phyloP scores from a whole-genome alignment of 2,888 invertebrate genomes.

The Xestoiulus laeticollis region DNA sequence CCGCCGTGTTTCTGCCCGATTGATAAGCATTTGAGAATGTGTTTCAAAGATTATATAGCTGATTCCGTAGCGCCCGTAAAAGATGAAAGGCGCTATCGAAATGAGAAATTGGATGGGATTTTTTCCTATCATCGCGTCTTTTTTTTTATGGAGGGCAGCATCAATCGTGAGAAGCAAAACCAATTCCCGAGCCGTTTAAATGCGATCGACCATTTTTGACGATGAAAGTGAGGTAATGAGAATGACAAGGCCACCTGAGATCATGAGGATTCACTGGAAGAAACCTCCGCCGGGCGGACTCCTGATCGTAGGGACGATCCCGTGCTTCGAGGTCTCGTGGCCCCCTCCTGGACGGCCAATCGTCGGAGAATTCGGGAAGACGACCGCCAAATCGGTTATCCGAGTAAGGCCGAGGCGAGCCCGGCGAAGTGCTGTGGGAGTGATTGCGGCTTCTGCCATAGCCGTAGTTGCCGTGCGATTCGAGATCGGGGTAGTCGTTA shows the following conservation, averaged over 20 bases:
- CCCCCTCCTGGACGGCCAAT: constrained; percentile 7
- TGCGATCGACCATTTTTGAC: constrained; percentile 41
- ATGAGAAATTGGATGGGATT: constrained; percentile 10
- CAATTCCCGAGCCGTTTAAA: constrained; percentile 42
- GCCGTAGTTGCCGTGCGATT: background rate
- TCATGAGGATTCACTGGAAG: constrained; percentile 54
- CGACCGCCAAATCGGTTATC: constrained; percentile 31
- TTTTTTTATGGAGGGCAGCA: background rate
- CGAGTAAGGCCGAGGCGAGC: background rate
- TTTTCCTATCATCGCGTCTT: background rate
- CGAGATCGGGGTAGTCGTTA: background rate
- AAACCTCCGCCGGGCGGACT: constrained; percentile 47
- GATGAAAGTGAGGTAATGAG: constrained; percentile 47
- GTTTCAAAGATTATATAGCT: background rate
- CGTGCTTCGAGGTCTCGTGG: background rate
- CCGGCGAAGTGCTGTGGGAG: background rate
- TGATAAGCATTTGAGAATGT: background rate
- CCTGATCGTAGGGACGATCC: constrained; percentile 42
- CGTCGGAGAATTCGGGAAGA: background rate
- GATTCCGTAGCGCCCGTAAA: background rate
- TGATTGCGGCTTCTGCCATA: constrained; percentile 3
- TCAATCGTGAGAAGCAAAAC: constrained; percentile 21
- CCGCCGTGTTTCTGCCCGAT: background rate
- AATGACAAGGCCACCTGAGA: constrained; percentile 53
- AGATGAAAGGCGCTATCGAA: background rate